A percentile compares a stretch with the other conserved stretches of the same genome.
phyloP scores from a whole-genome alignment of 2,113 vertebrate species.

The Eurypyga helias region DNA sequence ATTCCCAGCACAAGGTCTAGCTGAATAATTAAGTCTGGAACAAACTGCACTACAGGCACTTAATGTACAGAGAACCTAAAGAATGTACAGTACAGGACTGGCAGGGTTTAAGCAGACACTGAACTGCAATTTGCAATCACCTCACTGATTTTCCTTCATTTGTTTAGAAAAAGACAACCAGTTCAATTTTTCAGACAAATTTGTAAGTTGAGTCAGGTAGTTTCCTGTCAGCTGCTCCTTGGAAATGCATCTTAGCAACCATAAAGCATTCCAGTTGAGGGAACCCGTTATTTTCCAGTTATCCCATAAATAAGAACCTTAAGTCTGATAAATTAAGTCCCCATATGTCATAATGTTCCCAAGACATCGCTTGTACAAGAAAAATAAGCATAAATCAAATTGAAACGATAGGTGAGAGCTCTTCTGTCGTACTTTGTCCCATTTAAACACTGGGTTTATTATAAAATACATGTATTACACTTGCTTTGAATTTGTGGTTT shows the following conservation, averaged over 20 bases:
- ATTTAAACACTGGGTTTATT: background rate
- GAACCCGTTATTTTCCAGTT: background rate
- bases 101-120: background rate
- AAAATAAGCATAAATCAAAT: background rate
- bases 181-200: background rate
- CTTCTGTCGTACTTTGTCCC: background rate
- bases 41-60: background rate
- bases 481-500: background rate
- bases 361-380: background rate
- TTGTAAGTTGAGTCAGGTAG: rapidly evolving
- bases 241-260: background rate
- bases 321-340: background rate
- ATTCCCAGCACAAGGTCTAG: background rate
- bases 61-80: background rate
- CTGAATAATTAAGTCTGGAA: background rate
- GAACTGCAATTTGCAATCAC: background rate
- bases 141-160: background rate
- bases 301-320: background rate
- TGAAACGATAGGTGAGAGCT: background rate
- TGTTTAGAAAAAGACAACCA: background rate
- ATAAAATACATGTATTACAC: background rate
- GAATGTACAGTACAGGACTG: background rate
- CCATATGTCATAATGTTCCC: background rate
- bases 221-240: background rate
- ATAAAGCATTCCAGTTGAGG: background rate